Evolutionary conservation across 1,140 invertebrate species (phyloP).

Genomic region (Drosophila murphyi): DNA sequence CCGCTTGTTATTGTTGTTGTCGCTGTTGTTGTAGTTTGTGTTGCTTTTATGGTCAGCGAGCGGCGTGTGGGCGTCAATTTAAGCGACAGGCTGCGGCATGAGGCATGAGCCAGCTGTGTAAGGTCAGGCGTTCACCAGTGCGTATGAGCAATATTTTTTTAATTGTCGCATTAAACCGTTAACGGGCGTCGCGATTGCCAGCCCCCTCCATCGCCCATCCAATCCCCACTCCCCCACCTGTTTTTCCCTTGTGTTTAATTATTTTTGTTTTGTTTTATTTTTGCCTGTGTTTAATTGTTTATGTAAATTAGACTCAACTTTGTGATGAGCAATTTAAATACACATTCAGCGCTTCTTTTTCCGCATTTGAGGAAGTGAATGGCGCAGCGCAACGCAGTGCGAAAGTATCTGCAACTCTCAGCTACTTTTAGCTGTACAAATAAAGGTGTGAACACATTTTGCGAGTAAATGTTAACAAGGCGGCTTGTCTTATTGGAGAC

Average conservation of each 20-base stretch:
- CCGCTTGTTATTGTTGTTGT: conserved; percentile 27
- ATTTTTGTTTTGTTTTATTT: conserved; percentile 33
- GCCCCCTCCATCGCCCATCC: background rate
- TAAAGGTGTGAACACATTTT: conserved; percentile 69
- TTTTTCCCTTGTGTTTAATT: conserved; percentile 12
- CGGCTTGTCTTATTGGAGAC: conserved; percentile 11
- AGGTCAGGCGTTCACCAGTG: conserved; percentile 77
- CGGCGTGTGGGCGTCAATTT: conserved; percentile 58
- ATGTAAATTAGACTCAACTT: conserved; percentile 73
- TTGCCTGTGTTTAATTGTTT: conserved; percentile 72
- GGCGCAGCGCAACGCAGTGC: conserved; percentile 12
- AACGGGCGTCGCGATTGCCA: conserved; percentile 40
- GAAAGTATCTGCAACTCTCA: conserved; percentile 36
- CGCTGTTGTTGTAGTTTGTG: background rate
- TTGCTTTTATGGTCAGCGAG: conserved; percentile 37
- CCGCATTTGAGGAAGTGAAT: conserved; percentile 55
- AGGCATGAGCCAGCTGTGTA: conserved; percentile 23
- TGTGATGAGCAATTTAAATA: conserved; percentile 71
- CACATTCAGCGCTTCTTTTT: conserved; percentile 32
- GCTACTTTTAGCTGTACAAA: conserved; percentile 57
- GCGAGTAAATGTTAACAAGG: conserved; percentile 47
- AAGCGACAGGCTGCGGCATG: conserved; percentile 20
- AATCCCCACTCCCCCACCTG: background rate
- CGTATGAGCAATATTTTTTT: conserved; percentile 74
- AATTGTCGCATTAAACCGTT: conserved; percentile 74